Base-by-base conservation (phyloP, 2,797 vertebrate species). In the Enteromius argenteus region DNA sequence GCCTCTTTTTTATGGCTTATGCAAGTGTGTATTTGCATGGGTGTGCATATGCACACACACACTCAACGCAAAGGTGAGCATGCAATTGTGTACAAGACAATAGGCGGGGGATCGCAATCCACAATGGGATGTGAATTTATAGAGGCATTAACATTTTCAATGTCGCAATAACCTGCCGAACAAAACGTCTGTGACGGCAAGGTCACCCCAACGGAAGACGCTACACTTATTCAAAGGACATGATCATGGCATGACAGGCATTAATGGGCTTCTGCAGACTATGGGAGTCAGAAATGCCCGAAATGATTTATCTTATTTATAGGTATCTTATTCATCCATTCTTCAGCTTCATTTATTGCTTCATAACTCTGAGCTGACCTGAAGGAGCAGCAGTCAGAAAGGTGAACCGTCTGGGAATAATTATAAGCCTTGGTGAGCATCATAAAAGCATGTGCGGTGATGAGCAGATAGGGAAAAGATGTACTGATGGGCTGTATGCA, bases 321-420 rank as follows among this genome's bases (percentile, higher is more conserved):
- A 85, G 35, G 60, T 35, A 62, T 72, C 78, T 79, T 73, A 86
- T 76, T 86, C 46, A 84, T 81, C 62, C 15, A 3, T 77, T 79
- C 86, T 58, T 76, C 53, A n/a, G 19, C 80, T 80, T 72, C 56
- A 80, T 64, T 83, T 87, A 80, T 78, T 77, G 79, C 75, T 62
- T 74, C 72, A 86, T 83, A 86, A 83, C 86, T 83, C 71, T 85
- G 79, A n/a, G 30, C 46, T 77, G 71, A 88, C 84, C 78, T 79
- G 56, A 67, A 78, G 51, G 32, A 84, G 80, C 51, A 35, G 81
- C 69, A 69, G 64, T 60, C 73, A 80, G 62, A 83, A 79, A 83
- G 86, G 84, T 87, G 87, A 88, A 56, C 56, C 64, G 75, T 49
- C 81, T 85, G 81, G 72, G 76, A 79, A 86, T 88, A 87, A 87